A percentile compares a stretch with the other conserved stretches of the same genome.
These are phyloP conservation scores for Drosophila diplacantha DNA, from an alignment of 2,888 invertebrate genomes.

Conservation along the genomic window DNA sequence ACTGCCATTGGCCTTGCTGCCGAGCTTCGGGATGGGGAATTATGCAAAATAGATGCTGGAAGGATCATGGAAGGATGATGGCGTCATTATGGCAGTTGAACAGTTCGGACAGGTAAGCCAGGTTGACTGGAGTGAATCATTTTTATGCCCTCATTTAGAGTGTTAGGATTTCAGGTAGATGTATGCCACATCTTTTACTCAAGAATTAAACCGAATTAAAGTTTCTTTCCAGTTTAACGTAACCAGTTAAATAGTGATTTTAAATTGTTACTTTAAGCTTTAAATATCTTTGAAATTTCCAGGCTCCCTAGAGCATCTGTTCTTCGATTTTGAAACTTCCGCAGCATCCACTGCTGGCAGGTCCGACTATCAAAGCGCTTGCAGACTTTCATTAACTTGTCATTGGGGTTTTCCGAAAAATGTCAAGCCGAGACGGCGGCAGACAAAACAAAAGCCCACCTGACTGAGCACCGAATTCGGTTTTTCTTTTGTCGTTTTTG, in stretches of 20 bases:
- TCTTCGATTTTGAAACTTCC: neutral
- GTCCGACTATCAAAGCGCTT: slow-evolving; percentile 21
- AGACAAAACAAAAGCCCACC: slow-evolving; percentile 51
- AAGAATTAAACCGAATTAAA: neutral
- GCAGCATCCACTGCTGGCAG: neutral
- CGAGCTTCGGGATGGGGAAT: slow-evolving; percentile 15
- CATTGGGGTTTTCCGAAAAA: slow-evolving; percentile 49
- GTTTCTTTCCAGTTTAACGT: neutral
- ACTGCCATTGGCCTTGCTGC: slow-evolving; percentile 46
- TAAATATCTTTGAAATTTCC: neutral
- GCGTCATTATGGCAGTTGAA: slow-evolving; percentile 31
- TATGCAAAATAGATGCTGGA: slow-evolving; percentile 45
- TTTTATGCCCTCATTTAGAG: neutral
- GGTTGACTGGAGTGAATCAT: slow-evolving; percentile 8
- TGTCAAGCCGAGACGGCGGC: slow-evolving; percentile 50
- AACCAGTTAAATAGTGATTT: no score
- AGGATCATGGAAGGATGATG: slow-evolving; percentile 11
- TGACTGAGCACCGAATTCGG: slow-evolving; percentile 31
- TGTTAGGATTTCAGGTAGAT: no score
- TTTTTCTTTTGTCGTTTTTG: neutral
- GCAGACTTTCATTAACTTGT: slow-evolving; percentile 68
- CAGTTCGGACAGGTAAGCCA: slow-evolving; percentile 16
- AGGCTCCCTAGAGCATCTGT: neutral
- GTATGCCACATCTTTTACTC: neutral
- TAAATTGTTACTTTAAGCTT: neutral